Conservation (phyloP, 2,888 invertebrate genomes). For the Schizaphis graminum region DNA sequence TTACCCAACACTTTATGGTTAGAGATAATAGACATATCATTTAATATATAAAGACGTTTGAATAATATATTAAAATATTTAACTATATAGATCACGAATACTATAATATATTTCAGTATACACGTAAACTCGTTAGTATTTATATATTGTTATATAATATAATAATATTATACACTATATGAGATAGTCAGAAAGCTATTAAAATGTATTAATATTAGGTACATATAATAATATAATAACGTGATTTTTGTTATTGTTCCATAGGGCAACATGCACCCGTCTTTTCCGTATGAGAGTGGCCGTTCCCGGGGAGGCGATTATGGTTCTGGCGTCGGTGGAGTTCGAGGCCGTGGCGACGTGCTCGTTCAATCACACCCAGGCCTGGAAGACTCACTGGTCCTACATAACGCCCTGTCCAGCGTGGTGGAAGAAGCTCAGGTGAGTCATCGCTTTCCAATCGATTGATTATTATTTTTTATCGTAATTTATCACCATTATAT, state of each 20-base stretch:
- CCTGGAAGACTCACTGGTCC: constrained; percentile 69
- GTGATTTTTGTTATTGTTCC: constrained; percentile 67
- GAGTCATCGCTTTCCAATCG: constrained; percentile 67
- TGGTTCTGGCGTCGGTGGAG: constrained; percentile 67
- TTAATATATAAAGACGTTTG: neutral
- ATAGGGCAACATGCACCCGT: constrained; percentile 73
- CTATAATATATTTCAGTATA: neutral
- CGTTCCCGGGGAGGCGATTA: constrained; percentile 71
- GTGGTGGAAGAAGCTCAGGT: constrained; percentile 78
- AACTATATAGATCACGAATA: neutral
- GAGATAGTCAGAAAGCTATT: neutral
- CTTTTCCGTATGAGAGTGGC: constrained; percentile 73
- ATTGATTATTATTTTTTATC: neutral
- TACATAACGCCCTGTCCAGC: constrained; percentile 87
- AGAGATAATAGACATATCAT: neutral
- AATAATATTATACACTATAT: neutral
- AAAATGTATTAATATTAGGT: neutral
- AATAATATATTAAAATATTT: neutral
- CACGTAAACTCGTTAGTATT: neutral
- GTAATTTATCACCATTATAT: neutral
- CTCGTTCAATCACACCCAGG: constrained; percentile 69
- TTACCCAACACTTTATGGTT: neutral
- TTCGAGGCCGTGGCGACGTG: constrained; percentile 68
- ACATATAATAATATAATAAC: neutral
- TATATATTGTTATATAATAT: neutral